Evolutionary conservation across 2,888 invertebrate genomes (phyloP).

Genomic region (Heliconius sara): DNA sequence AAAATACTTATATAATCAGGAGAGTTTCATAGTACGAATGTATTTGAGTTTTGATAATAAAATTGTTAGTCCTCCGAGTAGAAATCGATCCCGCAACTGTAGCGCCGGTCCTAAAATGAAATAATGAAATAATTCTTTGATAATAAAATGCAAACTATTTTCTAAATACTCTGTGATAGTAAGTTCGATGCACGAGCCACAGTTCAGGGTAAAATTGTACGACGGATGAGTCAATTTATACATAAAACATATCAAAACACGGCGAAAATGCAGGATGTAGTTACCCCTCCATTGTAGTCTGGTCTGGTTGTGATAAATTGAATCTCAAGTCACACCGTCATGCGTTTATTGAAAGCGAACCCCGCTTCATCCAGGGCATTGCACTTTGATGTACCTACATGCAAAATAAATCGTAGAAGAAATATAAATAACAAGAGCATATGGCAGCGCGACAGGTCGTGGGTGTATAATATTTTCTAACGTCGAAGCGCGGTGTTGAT

Average conservation of each 20-base stretch:
- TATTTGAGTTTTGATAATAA: no score
- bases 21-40: no score
- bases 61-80: no score
- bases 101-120: no score
- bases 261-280: background rate
- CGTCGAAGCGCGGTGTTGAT: no score
- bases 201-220: background rate
- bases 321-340: conserved; percentile 1
- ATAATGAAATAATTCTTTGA: no score
- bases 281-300: background rate
- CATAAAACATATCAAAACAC: background rate
- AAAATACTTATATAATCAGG: no score
- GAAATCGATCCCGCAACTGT: no score
- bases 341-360: conserved; percentile 3
- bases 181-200: background rate
- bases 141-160: no score
- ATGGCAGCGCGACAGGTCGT: background rate
- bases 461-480: background rate
- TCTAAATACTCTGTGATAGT: no score
- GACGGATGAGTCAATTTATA: background rate
- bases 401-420: background rate
- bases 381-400: background rate
- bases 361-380: background rate
- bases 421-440: background rate
- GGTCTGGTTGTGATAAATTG: background rate